Evolutionary conservation across 2,888 invertebrate genomes (phyloP).

Genomic region (Eupithecia subfuscata): DNA sequence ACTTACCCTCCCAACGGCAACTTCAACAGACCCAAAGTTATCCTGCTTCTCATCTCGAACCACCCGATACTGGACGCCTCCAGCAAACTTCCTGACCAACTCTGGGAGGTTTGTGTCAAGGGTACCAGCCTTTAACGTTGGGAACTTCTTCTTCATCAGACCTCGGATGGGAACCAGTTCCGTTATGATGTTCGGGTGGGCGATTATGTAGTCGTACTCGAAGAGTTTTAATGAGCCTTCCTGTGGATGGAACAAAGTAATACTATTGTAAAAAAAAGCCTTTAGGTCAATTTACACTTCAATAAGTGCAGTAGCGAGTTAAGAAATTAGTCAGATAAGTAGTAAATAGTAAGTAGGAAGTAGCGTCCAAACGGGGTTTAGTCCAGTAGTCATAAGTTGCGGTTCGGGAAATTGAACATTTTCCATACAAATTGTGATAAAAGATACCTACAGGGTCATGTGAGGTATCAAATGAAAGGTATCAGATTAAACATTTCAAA

Average conservation of each 20-base stretch:
- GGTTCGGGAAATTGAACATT: no score
- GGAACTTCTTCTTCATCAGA: conserved; percentile 90
- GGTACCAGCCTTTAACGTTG: conserved; percentile 86
- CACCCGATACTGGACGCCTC: conserved; percentile 88
- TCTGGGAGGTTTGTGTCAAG: conserved; percentile 85
- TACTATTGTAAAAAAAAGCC: neutral
- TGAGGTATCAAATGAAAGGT: no score
- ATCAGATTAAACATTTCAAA: no score
- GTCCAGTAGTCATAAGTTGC: no score
- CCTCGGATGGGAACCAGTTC: conserved; percentile 91
- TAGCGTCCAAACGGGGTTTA: no score
- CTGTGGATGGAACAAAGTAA: conserved; percentile 57
- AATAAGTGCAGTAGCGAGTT: no score
- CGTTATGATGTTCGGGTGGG: conserved; percentile 91
- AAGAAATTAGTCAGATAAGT: no score
- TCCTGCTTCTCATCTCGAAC: conserved; percentile 87
- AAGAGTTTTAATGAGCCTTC: conserved; percentile 86
- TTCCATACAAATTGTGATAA: no score
- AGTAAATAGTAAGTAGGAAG: no score
- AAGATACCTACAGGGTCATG: no score
- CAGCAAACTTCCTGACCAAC: conserved; percentile 86
- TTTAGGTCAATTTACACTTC: no score
- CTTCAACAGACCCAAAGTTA: conserved; percentile 87
- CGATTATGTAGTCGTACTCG: conserved; percentile 90
- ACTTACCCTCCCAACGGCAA: conserved; percentile 88